Evolutionary conservation across 30 jellyfish, hydroid and myxozoan species (phyloP), one percentile per base, ranked within the genome.

Genomic region (Calvadosia cruxmelitensis): DNA sequence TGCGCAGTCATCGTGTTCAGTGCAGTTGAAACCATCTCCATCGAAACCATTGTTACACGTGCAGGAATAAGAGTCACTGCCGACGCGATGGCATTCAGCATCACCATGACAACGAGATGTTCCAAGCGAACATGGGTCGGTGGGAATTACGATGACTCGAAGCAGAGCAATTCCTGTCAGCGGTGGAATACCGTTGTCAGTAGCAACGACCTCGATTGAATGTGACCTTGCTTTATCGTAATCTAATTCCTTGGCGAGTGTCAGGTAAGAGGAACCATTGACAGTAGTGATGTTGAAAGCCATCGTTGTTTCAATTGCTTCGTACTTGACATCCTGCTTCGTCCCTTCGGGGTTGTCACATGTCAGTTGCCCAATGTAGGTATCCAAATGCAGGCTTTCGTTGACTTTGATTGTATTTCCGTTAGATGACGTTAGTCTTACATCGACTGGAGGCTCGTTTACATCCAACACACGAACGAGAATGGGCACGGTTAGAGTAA

Each of bases 291-390:
- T 68, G 3, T 24, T 34, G 67, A 86, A 86, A 50, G 71, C 65
- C 13, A 70, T 76, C 20, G 69, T 32, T 73, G 81, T 66, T 42
- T 66, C 73, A 75, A 78, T 32, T 0, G 74, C 69, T 1, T 67
- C 51, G 31, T 33, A 86, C 12, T 75, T 63, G 25, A 86, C 30
- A 7, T 27, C 64, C 31, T 79, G 93, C 53, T 65, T 73, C 49
- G 70, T 30, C 3, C 92, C 92, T 52, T 86, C 96, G 0, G 96
- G 96, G 66, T 86, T 75, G 52, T 86, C 92, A 23, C 90, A 80
- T 50, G 61, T 70, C 30, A 86, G 67, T 71, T 73, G 81, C 12
- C 94, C 96, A 57, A 86, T 49, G 26, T 35, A 66, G 7, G 82
- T 36, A 31, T 83, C 85, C 10, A 62, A 10, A 15, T 85, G 70